phyloP scores from a whole-genome alignment of 2,888 invertebrate species.

The Ashinkailepas kermadecensis region DNA sequence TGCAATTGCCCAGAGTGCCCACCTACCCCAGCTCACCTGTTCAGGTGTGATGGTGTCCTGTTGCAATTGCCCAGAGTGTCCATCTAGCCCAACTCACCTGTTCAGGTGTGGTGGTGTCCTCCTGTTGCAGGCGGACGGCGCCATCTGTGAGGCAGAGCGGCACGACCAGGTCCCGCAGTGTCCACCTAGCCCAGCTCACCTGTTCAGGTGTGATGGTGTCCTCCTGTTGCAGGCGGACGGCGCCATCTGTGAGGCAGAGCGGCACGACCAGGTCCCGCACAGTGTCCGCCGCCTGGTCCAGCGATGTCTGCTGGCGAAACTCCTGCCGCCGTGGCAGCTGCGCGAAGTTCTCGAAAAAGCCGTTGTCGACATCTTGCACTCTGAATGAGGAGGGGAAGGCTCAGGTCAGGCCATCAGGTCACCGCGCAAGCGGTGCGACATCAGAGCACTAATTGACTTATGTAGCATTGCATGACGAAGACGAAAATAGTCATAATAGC shows the following conservation, averaged over 20 bases:
- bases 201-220: background rate
- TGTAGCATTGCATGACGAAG: too few relatives aligned
- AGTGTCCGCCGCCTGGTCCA: background rate
- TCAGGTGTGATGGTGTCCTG: background rate
- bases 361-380: constrained; percentile 22
- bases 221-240: background rate
- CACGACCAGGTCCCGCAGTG: constrained; percentile 12
- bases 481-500: too few relatives aligned
- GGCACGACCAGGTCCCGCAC: constrained; percentile 14
- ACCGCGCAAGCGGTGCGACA: too few relatives aligned
- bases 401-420: too few relatives aligned
- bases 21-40: background rate
- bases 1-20: background rate
- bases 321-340: constrained; percentile 1
- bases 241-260: background rate
- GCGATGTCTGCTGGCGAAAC: background rate
- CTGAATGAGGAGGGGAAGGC: background rate
- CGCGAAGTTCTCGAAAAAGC: constrained; percentile 17
- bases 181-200: background rate
- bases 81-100: background rate
- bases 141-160: constrained; percentile 3
- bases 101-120: background rate
- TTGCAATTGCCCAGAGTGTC: too few relatives aligned
- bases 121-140: background rate
- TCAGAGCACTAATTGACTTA: too few relatives aligned